Conservation (phyloP, 2,113 vertebrate genomes). For the Ptilonorhynchus violaceus region DNA sequence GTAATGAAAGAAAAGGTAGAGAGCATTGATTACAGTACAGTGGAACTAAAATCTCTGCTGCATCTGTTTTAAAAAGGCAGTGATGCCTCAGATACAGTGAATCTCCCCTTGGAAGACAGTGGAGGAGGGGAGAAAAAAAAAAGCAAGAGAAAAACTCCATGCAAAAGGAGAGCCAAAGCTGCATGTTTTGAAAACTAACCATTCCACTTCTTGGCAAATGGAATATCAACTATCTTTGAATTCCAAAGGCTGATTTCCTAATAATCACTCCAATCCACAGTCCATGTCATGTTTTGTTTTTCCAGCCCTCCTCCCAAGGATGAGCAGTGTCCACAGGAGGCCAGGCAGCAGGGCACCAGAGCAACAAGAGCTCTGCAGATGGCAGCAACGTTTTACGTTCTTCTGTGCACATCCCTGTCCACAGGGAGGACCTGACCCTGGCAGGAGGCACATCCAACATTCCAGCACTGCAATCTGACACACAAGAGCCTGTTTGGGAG, state of each 20-base stretch:
- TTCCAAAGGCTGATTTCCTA: not conserved
- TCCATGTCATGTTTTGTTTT: not conserved
- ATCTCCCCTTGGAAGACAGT: not conserved
- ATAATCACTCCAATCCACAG: not conserved
- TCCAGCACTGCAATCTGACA: not conserved
- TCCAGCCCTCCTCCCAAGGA: not conserved
- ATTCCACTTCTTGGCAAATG: not conserved
- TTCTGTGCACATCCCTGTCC: not conserved
- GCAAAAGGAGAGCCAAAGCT: not conserved
- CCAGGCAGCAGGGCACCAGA: not conserved
- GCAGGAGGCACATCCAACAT: not conserved
- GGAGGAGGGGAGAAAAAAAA: not conserved
- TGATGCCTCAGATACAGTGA: not conserved
- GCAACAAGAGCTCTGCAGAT: not conserved
- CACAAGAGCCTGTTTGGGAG: not conserved
- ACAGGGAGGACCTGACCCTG: not conserved
- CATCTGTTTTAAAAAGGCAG: not conserved
- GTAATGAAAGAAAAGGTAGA: not conserved
- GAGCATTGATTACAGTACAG: not conserved
- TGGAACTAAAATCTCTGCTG: not conserved
- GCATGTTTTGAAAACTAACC: not conserved
- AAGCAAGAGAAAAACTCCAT: not conserved
- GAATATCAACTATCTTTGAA: not conserved
- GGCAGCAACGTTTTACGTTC: conserved; percentile 13
- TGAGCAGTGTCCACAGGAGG: not conserved